These are phyloP conservation scores for Melanostoma scalare DNA, from an alignment of 2,888 invertebrate genomes.

Conservation along the genomic window DNA sequence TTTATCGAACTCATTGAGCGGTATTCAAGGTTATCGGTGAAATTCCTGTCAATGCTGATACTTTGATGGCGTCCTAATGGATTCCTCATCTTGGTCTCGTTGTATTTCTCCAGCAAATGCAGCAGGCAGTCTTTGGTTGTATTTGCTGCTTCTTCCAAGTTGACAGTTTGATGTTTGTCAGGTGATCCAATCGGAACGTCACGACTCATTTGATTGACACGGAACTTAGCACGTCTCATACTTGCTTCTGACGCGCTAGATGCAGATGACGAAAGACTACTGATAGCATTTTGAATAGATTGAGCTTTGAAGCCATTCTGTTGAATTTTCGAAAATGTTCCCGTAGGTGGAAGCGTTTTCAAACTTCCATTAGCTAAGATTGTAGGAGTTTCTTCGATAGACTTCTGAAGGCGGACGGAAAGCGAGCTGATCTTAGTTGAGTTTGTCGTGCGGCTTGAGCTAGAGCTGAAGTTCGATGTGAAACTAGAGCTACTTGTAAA, in stretches of 20 bases:
- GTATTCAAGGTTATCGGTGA: conserved; percentile 88
- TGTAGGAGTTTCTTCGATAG: conserved; percentile 80
- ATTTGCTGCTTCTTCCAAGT: conserved; percentile 84
- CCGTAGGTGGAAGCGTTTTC: conserved; percentile 36
- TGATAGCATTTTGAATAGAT: conserved; percentile 55
- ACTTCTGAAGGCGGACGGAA: conserved; percentile 79
- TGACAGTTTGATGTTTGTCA: conserved; percentile 84
- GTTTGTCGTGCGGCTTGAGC: conserved; percentile 52
- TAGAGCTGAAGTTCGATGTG: conserved; percentile 39
- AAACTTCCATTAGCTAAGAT: conserved; percentile 75
- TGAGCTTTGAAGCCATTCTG: conserved; percentile 58
- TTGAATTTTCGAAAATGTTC: conserved; percentile 47
- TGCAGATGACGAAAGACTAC: conserved; percentile 37
- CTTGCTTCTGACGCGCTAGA: conserved; percentile 78
- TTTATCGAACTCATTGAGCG: conserved; percentile 91
- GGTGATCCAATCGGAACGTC: conserved; percentile 88
- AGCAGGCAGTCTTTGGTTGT: conserved; percentile 90
- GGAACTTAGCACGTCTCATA: conserved; percentile 85
- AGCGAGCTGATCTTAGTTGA: conserved; percentile 76
- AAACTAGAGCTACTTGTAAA: conserved; percentile 35
- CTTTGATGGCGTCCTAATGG: conserved; percentile 86
- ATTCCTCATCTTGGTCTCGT: conserved; percentile 83
- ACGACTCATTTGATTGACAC: conserved; percentile 87
- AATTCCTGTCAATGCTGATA: conserved; percentile 89
- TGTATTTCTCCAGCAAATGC: conserved; percentile 89